These are phyloP conservation scores for Brachystomella parvula DNA, from an alignment of 1,140 invertebrate genomes.

Conservation along the genomic window DNA sequence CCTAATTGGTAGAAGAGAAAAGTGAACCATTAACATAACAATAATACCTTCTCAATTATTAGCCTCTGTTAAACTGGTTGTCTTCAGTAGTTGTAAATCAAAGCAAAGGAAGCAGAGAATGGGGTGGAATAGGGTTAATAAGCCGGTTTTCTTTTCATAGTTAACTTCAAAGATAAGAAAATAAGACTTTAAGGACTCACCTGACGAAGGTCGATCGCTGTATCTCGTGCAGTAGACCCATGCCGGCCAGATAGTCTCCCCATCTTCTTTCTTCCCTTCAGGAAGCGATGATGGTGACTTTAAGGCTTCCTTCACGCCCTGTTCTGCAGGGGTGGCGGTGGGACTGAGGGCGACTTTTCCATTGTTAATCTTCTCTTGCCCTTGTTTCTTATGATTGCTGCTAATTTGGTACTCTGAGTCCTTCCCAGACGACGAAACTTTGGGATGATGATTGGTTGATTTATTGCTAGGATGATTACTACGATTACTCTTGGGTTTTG, in stretches of 20 bases:
- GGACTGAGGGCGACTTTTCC: conserved; percentile 43
- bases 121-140: too few species aligned
- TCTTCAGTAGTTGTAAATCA: too few species aligned
- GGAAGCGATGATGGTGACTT: conserved; percentile 1
- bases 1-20: too few species aligned
- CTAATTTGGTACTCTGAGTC: background rate
- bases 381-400: conserved; percentile 13
- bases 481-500: conserved; percentile 10
- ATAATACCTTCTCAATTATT: too few species aligned
- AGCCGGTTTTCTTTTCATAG: conserved; percentile 2
- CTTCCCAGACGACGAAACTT: background rate
- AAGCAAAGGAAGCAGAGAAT: too few species aligned
- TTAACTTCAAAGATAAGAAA: conserved; percentile 14
- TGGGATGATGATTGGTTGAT: conserved; percentile 14
- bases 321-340: conserved; percentile 26
- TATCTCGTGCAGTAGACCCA: conserved; percentile 98
- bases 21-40: too few species aligned
- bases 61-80: too few species aligned
- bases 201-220: conserved; percentile 86
- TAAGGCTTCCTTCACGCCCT: too few species aligned
- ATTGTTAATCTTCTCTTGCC: conserved; percentile 34
- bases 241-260: conserved; percentile 45
- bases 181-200: conserved; percentile 20
- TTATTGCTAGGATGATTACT: conserved; percentile 20
- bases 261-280: background rate